phyloP scores from a whole-genome alignment of 1,140 invertebrate species.

The Diachasma alloeum region DNA sequence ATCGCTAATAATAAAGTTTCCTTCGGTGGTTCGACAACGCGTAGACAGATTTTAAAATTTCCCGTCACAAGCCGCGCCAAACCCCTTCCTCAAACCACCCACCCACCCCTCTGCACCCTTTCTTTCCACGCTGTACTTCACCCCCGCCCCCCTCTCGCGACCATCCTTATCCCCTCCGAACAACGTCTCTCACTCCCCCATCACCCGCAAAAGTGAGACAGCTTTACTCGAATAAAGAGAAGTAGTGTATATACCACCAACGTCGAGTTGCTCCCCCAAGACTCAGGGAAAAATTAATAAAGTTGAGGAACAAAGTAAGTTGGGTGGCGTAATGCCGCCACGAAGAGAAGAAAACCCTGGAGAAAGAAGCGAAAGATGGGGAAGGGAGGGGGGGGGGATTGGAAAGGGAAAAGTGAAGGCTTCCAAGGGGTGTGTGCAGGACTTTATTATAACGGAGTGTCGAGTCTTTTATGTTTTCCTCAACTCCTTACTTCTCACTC shows the following conservation, averaged over 20 bases:
- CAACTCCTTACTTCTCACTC: conserved; percentile 25
- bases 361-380: conserved; percentile 13
- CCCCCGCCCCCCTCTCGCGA: not conserved
- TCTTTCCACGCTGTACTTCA: not conserved
- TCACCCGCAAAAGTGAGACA: not conserved
- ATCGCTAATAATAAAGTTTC: conserved; percentile 65
- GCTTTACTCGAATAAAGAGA: not conserved
- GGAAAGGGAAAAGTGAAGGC: conserved; percentile 28
- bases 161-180: conserved; percentile 28
- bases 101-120: conserved; percentile 31
- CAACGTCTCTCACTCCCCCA: not conserved
- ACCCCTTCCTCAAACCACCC: conserved; percentile 22
- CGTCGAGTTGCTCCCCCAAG: conserved; percentile 18
- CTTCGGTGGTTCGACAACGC: conserved; percentile 63
- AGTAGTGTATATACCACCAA: not conserved
- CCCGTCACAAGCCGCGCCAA: conserved; percentile 56
- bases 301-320: conserved; percentile 67
- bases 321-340: conserved; percentile 60
- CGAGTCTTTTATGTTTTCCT: conserved; percentile 39
- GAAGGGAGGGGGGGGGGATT: conserved; percentile 4
- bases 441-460: conserved; percentile 46
- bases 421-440: conserved; percentile 29
- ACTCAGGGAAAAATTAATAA: conserved; percentile 63
- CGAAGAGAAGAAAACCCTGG: conserved; percentile 15
- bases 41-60: conserved; percentile 67